Evolutionary conservation across 2,888 invertebrate species (phyloP), one percentile per base, ranked within the genome.

Genomic region (Drosophila birchii): DNA sequence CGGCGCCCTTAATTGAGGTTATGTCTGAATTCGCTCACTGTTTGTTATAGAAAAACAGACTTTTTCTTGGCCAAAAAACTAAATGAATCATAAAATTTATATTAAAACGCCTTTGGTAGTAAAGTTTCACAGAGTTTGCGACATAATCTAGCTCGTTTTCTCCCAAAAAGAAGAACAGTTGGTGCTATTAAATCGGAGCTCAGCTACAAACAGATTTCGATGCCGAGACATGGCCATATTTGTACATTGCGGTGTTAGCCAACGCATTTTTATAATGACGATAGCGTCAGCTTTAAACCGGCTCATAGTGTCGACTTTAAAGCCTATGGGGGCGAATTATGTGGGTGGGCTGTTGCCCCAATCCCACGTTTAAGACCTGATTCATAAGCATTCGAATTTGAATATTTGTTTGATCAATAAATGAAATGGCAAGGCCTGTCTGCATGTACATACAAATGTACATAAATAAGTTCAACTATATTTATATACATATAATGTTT

Each of bases 1-100:
- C 61, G 72, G 72, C 70, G 23, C 41, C 51, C 26, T 32, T 43
- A 9, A 43, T 74, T 72, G 66, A 72, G 72, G 72, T 72, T 72
- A 72, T 58, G 64, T 74, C 53, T 26, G 20, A 29, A 14, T 45
- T 32, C 29, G 11, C 41, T 39, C n/a, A 18, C 8, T 34, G 9
- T 16, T 16, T 1, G 16, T 5, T 29, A 11, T 4, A 20, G 7
- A 5, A 3, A n/a, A 36, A 20, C 2, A 0, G 2, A 0, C 12
- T 12, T 12, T 12, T 47, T 36, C 20, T 9, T 32, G 44, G 1
- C 11, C 29, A 20, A 53, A 12, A 9, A 41, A 18, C 5, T 8
- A 18, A 11, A 12, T 34, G 36, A 53, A 20, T 18, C 18, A 6
- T 32, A 14, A 16, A 41, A 20, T 69, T 68, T 36, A 12, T 20